A percentile compares a stretch with the other conserved stretches of the same genome.
phyloP scores from a whole-genome alignment of 2,888 invertebrate genomes.

The Ormyrus rosae region DNA sequence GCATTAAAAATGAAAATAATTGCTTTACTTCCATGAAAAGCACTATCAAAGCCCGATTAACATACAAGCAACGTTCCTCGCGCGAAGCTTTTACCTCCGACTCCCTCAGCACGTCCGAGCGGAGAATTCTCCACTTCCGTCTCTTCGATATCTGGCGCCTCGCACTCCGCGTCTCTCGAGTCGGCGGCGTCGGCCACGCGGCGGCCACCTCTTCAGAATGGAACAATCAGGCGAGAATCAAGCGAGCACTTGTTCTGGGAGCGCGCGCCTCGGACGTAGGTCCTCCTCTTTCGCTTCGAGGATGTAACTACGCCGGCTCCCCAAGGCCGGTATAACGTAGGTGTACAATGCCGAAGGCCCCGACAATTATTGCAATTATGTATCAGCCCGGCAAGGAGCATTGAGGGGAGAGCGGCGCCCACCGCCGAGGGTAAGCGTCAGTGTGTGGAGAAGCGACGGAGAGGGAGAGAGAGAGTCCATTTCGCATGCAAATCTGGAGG shows the following conservation, averaged over 20 bases:
- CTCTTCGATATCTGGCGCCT: constrained; percentile 20
- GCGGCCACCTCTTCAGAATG: constrained; percentile 69
- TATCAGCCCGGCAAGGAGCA: constrained; percentile 59
- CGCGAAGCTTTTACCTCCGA: background rate
- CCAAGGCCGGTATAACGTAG: constrained; percentile 37
- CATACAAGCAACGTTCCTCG: constrained; percentile 12
- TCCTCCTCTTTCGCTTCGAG: constrained; percentile 61
- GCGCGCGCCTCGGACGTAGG: constrained; percentile 53
- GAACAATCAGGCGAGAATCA: constrained; percentile 75
- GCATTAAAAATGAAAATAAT: too few relatives aligned
- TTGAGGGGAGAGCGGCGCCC: background rate
- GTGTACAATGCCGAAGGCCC: constrained; percentile 66
- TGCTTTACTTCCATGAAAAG: too few relatives aligned
- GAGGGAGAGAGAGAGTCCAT: constrained; percentile 59
- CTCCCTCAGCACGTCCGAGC: background rate
- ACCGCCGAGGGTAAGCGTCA: too few relatives aligned
- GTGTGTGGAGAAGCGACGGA: constrained; percentile 17
- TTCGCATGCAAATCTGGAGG: constrained; percentile 68
- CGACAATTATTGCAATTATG: constrained; percentile 74
- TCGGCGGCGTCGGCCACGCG: constrained; percentile 17
- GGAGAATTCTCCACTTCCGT: background rate
- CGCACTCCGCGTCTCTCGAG: constrained; percentile 31
- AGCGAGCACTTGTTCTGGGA: constrained; percentile 74
- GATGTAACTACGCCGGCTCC: constrained; percentile 54
- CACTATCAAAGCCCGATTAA: too few relatives aligned